Percentiles rank a stretch among this genome's conserved stretches.
These are phyloP conservation scores for Ficedula albicollis DNA, from an alignment of 2,797 vertebrate genomes.

Conservation along the genomic window DNA sequence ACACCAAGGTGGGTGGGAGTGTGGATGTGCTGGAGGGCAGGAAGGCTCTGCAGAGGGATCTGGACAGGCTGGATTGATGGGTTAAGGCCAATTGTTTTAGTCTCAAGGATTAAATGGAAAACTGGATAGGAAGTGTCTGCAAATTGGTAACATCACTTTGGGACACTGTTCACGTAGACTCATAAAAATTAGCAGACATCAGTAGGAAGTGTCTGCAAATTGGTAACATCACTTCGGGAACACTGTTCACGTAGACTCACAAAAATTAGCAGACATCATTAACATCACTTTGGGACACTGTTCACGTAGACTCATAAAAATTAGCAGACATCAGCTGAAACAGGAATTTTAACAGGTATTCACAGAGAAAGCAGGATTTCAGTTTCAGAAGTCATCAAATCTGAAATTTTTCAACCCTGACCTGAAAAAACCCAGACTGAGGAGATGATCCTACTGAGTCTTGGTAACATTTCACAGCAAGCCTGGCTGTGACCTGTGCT, in stretches of 20 bases:
- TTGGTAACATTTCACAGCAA: background rate
- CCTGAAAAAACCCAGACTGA: background rate
- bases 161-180: accelerated
- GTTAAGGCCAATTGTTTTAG: background rate
- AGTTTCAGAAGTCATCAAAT: background rate
- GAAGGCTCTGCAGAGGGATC: background rate
- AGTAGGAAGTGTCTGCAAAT: background rate
- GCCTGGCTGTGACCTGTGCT: accelerated
- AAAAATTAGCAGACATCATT: background rate
- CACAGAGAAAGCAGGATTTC: background rate
- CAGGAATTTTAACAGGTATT: background rate
- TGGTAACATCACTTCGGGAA: background rate
- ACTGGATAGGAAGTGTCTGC: background rate
- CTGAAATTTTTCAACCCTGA: background rate
- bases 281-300: background rate
- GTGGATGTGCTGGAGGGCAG: background rate
- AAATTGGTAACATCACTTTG: background rate
- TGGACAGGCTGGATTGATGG: background rate
- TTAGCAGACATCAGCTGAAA: background rate
- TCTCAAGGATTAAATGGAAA: background rate
- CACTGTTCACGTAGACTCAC: accelerated
- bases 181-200: background rate
- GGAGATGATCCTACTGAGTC: background rate
- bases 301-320: accelerated
- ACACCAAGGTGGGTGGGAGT: background rate